Evolutionary conservation across 2,113 vertebrate species (phyloP).

Genomic region (Hippocampus guttulatus): DNA sequence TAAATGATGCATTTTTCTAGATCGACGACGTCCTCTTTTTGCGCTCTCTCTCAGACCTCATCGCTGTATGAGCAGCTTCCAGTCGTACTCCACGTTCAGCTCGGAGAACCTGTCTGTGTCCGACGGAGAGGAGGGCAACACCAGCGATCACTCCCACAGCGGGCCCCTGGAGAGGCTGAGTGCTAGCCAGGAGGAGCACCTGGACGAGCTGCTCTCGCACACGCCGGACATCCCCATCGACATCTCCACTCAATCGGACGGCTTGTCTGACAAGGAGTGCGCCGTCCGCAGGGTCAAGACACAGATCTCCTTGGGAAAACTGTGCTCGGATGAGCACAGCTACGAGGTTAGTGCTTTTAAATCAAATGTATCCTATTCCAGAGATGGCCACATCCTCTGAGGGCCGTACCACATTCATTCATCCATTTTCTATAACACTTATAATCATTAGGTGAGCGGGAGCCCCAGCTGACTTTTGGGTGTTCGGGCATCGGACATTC

Average conservation of each 20-base stretch:
- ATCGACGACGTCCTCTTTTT: background rate
- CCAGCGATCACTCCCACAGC: slow-evolving; percentile 91
- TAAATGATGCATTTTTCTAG: background rate
- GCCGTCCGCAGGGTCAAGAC: slow-evolving; percentile 96
- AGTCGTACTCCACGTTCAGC: slow-evolving; percentile 98
- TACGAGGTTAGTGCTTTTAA: slow-evolving; percentile 78
- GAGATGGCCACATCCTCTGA: background rate
- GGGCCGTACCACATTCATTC: background rate
- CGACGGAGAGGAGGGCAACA: slow-evolving; percentile 97
- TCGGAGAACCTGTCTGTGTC: slow-evolving; percentile 97
- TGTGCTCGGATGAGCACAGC: slow-evolving; percentile 87
- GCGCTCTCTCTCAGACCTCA: slow-evolving; percentile 76
- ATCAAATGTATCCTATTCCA: background rate
- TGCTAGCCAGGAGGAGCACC: slow-evolving; percentile 78
- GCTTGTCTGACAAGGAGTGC: slow-evolving; percentile 96
- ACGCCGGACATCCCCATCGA: slow-evolving; percentile 96
- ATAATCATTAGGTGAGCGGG: no score
- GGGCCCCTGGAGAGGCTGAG: slow-evolving; percentile 83
- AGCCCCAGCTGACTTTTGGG: no score
- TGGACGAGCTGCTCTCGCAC: slow-evolving; percentile 91
- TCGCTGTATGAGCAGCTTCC: slow-evolving; percentile 92
- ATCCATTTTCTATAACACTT: background rate
- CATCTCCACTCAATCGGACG: slow-evolving; percentile 95
- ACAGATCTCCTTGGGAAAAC: slow-evolving; percentile 96
- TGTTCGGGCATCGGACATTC: no score